A percentile compares a stretch with the other conserved stretches of the same genome.
phyloP scores from a whole-genome alignment of 2,113 vertebrate species.

The Phalacrocorax carbo region DNA sequence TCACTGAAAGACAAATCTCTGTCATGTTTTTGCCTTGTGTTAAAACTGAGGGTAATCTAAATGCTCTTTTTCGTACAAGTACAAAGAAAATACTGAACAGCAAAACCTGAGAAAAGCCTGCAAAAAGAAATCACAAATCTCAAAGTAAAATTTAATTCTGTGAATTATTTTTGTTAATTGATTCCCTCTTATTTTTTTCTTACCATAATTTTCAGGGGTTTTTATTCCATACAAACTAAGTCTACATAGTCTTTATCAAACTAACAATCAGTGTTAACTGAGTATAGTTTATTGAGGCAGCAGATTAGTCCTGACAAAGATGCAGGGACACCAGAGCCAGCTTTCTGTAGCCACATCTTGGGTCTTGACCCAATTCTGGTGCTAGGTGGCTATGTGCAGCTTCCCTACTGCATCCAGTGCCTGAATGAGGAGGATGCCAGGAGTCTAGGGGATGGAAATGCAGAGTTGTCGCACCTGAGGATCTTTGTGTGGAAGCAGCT shows the following conservation, averaged over 20 bases:
- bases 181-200: not conserved
- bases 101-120: not conserved
- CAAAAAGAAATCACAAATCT: not conserved
- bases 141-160: not conserved
- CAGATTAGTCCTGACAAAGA: not conserved
- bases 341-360: not conserved
- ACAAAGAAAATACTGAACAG: not conserved
- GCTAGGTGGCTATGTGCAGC: not conserved
- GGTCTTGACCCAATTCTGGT: not conserved
- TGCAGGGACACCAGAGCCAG: not conserved
- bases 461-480: not conserved
- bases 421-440: not conserved
- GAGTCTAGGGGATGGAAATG: not conserved
- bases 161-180: not conserved
- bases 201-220: not conserved
- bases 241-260: not conserved
- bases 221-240: not conserved
- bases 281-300: not conserved
- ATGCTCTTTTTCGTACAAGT: not conserved
- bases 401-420: accelerated
- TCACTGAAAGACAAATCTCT: constrained; percentile 26
- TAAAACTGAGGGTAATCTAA: not conserved
- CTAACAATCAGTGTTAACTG: not conserved
- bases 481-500: not conserved
- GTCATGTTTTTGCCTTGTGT: not conserved